A percentile compares a stretch with the other conserved stretches of the same genome.
These are phyloP conservation scores for Spodoptera exigua DNA, from an alignment of 2,888 invertebrate species.

Conservation along the genomic window DNA sequence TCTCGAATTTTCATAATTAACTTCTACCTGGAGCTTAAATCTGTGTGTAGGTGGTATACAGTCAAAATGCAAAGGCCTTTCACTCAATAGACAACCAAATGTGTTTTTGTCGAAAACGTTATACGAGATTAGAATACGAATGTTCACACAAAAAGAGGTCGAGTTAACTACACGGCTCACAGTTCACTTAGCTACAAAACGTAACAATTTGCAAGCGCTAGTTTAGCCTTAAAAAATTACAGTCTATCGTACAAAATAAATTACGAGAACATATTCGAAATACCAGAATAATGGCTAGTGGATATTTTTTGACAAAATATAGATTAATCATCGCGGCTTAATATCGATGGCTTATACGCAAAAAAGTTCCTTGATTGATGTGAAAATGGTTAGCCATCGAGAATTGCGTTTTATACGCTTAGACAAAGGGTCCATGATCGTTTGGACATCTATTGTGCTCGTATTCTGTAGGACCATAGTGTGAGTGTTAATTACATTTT, in stretches of 20 bases:
- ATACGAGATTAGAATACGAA: slow-evolving; percentile 54
- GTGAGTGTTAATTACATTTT: slow-evolving; percentile 51
- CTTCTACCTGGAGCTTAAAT: slow-evolving; percentile 10
- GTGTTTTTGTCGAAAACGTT: slow-evolving; percentile 51
- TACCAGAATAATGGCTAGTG: slow-evolving; percentile 37
- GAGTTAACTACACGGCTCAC: slow-evolving; percentile 39
- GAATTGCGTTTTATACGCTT: slow-evolving; percentile 25
- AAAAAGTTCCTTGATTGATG: slow-evolving; percentile 60
- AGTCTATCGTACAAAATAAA: slow-evolving; percentile 33
- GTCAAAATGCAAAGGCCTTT: slow-evolving; percentile 27
- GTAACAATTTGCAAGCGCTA: slow-evolving; percentile 42
- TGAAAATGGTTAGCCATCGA: slow-evolving; percentile 28
- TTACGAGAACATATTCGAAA: slow-evolving; percentile 23
- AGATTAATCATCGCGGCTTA: slow-evolving; percentile 59
- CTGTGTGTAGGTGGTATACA: background rate
- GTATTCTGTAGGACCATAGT: slow-evolving; percentile 18
- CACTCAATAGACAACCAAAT: slow-evolving; percentile 45
- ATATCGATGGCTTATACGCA: slow-evolving; percentile 58
- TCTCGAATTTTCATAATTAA: slow-evolving; percentile 2
- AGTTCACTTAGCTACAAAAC: slow-evolving; percentile 40
- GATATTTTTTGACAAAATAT: slow-evolving; percentile 52
- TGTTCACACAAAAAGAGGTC: slow-evolving; percentile 44
- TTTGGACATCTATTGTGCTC: slow-evolving; percentile 18
- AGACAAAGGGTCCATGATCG: slow-evolving; percentile 37
- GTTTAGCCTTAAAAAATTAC: slow-evolving; percentile 46